Base-by-base conservation (phyloP, 2,888 invertebrate genomes). In the Xestia sexstrigata region DNA sequence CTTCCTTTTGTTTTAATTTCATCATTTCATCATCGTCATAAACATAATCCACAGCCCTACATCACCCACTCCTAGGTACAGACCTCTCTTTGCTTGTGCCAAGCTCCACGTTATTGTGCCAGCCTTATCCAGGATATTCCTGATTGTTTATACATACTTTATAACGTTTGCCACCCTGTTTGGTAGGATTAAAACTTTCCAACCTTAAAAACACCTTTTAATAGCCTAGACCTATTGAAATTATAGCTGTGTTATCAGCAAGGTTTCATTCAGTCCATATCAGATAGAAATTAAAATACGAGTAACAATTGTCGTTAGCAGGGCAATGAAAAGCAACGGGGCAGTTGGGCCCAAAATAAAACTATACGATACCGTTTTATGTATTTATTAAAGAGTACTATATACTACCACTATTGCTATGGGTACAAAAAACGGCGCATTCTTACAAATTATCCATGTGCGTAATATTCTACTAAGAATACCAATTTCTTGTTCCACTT, bases 311-410 rank as follows among this genome's bases (percentile, higher is more conserved):
- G 62, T 66, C 74, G 70, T 79, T 77, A 74, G 66, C n/a, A 23
- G 13, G 63, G 65, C 62, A 66, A 76, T 84, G 67, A 79, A 84
- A 85, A 74, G n/a, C n/a, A 84, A 85, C 62, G 85, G 47, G 63
- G 49, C 67, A 58, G 63, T 81, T 80, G 65, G 55, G 68, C 4
- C 66, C 63, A 71, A 83, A 81, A 81, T 75, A 75, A 70, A 69
- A 70, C 23, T 74, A 47, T 35, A 70, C n/a, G 58, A 30, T 60
- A 47, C 13, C 20, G n/a, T 42, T 79, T 55, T 26, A 55, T 4
- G 45, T 65, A 26, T 30, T 49, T 47, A 23, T 26, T 58, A 7
- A 58, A 15, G 7, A n/a, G n/a, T n/a, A n/a, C n/a, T n/a, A n/a
- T n/a, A n/a, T n/a, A n/a, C n/a, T 15, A 20, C n/a, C 17, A 11